phyloP scores from a whole-genome alignment of 2,797 vertebrate genomes.

The Pseudochirops cupreus region DNA sequence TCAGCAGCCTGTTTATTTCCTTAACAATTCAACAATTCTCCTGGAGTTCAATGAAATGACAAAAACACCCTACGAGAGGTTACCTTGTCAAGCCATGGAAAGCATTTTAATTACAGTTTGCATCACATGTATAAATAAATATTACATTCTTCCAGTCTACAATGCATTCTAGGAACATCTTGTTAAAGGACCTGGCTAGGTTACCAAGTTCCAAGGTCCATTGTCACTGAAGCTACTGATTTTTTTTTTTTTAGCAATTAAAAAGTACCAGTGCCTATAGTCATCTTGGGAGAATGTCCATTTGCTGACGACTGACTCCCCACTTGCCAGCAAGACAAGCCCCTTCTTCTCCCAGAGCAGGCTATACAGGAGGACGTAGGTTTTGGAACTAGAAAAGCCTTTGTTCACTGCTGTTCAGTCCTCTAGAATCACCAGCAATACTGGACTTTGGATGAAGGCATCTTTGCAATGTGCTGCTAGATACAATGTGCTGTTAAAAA shows the following conservation, averaged over 20 bases:
- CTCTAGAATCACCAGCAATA: neutral
- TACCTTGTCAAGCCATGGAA: constrained; percentile 80
- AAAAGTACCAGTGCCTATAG: constrained; percentile 23
- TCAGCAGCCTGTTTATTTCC: accelerated
- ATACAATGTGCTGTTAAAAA: constrained; percentile 17
- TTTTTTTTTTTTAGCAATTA: constrained; percentile 68
- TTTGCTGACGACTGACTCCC: neutral
- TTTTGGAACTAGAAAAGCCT: neutral
- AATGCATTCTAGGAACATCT: constrained; percentile 86
- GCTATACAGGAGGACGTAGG: neutral
- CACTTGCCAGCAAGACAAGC: neutral
- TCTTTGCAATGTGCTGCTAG: neutral
- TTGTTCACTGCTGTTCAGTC: neutral
- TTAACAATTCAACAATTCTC: neutral
- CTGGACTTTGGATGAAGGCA: neutral
- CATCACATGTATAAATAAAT: constrained; percentile 88
- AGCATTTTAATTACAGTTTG: constrained; percentile 86
- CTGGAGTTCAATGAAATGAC: neutral
- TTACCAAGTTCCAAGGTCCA: constrained; percentile 75
- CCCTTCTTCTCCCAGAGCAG: neutral
- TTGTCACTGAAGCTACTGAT: constrained; percentile 69
- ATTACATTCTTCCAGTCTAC: constrained; percentile 89
- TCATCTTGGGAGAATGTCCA: accelerated
- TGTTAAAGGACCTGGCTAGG: constrained; percentile 79
- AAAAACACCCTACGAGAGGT: constrained; percentile 57